A percentile compares a stretch with the other conserved stretches of the same genome.
Conservation (phyloP, 2,888 invertebrate genomes). For the Amblyteles armatorius region DNA sequence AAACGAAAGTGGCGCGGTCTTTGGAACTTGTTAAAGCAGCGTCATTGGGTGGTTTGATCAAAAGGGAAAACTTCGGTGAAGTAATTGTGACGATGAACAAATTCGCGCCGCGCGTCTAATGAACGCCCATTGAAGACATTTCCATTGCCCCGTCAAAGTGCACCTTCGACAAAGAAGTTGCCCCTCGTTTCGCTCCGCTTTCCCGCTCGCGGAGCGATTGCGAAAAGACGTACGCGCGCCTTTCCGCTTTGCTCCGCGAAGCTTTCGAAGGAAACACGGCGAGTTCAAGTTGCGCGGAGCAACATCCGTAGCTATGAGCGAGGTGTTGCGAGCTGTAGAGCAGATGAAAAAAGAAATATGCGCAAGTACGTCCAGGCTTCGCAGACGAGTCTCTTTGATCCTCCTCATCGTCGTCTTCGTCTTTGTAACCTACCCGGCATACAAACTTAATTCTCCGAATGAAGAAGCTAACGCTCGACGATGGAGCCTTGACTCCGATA, state of each 20-base stretch:
- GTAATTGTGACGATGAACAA: not conserved
- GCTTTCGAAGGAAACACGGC: too few relatives aligned
- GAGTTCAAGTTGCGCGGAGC: too few relatives aligned
- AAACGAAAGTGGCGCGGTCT: not conserved
- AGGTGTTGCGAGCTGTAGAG: too few relatives aligned
- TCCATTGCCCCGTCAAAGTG: not conserved
- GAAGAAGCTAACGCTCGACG: conserved; percentile 61
- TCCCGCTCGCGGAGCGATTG: too few relatives aligned
- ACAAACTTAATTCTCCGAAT: conserved; percentile 68
- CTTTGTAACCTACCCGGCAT: not conserved
- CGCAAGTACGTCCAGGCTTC: conserved; percentile 14
- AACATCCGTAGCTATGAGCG: too few relatives aligned
- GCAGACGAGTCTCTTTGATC: conserved; percentile 21
- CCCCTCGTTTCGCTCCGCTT: too few relatives aligned
- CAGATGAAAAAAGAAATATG: not conserved
- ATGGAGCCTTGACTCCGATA: conserved; percentile 63
- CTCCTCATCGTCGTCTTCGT: not conserved
- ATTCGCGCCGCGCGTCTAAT: not conserved
- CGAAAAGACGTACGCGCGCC: too few relatives aligned
- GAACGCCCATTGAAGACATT: not conserved
- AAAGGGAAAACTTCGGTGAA: not conserved
- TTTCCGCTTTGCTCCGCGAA: too few relatives aligned
- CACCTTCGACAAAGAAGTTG: not conserved
- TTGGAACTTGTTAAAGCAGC: not conserved
- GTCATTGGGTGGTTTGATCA: not conserved